phyloP scores from a whole-genome alignment of 2,113 vertebrate species.

The Rattus norvegicus region GRCr8 NC_086020.1:236389001-236389500 shows the following conservation, averaged over 20 bases:
- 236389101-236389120: conserved; percentile 65
- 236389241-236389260: conserved; percentile 73
- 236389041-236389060: conserved; percentile 18
- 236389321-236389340: conserved; percentile 72
- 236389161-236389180: conserved; percentile 72
- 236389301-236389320: conserved; percentile 77
- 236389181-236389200: conserved; percentile 77
- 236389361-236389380: not conserved
- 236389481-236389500: not conserved
- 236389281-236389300: conserved; percentile 74
- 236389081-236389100: conserved; percentile 66
- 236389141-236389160: conserved; percentile 74
- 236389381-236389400: conserved; percentile 58
- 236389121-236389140: conserved; percentile 67
- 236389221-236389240: conserved; percentile 77
- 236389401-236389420: conserved; percentile 62
- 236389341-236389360: conserved; percentile 70
- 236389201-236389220: conserved; percentile 80
- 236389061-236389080: conserved; percentile 45
- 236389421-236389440: not conserved
- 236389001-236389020: not conserved
- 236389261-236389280: conserved; percentile 77
- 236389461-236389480: conserved; percentile 50
- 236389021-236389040: conserved; percentile 23
- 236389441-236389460: not conserved